Evolutionary conservation across 2,888 invertebrate species (phyloP), one percentile per base, ranked within the genome.

Genomic region (Ptilodon capucinus): DNA sequence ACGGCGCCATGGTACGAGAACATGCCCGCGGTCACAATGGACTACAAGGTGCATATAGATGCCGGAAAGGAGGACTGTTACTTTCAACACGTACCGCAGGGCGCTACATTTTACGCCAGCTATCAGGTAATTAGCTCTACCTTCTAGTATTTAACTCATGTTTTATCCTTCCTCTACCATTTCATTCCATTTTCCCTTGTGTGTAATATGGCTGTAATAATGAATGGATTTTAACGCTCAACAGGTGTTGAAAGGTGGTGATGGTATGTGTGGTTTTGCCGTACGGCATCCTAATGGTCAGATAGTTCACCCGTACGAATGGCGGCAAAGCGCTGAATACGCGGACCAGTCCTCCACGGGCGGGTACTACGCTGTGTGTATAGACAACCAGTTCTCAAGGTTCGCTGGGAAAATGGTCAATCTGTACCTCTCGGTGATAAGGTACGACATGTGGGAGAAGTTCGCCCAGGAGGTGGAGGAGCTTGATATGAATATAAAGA

Each of bases 11-110:
- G 96, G 96, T 96, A 96, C 81, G 97, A 97, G 82, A 94, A 94
- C 64, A 85, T 96, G 47, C 98, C 98, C 9, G 98, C 98, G 8
- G 97, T 97, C 25, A 97, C 97, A 1, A 97, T 98, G 95, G 98
- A 98, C 79, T 98, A 98, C 80, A 98, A 98, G 89, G 96, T 98
- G 28, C 96, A 98, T 84, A 95, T 98, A 55, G 97, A 97, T 72
- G 96, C 98, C n/a, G 97, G 98, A 48, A 91, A 91, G 68, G 98
- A 98, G 86, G 98, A 98, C 76, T 98, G 98, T 86, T 98, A 98
- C 86, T 97, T 94, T 83, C 98, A 98, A 91, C 97, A 96, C 91
- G 97, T 98, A 50, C 96, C 97, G 72, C 94, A 95, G 46, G 97
- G 97, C 44, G 97, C 98, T 17, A 97, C 97, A 51, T 96, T 98